phyloP scores from a whole-genome alignment of 2,113 vertebrate species.

The Oncorhynchus clarkii region DNA sequence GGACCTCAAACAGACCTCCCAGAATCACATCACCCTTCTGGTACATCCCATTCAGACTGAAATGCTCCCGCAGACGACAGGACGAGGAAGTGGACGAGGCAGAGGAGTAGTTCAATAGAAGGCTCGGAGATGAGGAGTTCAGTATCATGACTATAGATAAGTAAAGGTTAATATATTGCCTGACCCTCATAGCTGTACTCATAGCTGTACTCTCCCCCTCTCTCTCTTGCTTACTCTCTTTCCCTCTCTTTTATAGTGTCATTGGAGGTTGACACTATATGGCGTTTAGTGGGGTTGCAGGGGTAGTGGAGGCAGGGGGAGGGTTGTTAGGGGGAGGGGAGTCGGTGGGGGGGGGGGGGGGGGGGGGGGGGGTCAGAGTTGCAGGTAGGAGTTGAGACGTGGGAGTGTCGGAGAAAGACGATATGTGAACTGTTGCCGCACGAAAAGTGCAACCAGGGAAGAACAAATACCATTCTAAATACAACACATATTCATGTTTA shows the following conservation, averaged over 20 bases:
- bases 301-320: too few species aligned
- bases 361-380: too few species aligned
- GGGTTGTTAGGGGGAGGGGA: too few species aligned
- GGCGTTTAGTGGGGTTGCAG: too few species aligned
- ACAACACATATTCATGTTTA: too few species aligned
- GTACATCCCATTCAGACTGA: constrained; percentile 43
- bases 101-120: constrained; percentile 40
- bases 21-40: constrained; percentile 50
- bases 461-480: too few species aligned
- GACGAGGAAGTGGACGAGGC: neutral
- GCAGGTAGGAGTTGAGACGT: too few species aligned
- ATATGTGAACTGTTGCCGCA: too few species aligned
- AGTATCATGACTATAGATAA: constrained; percentile 43
- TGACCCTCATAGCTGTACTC: neutral
- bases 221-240: neutral
- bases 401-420: too few species aligned
- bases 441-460: too few species aligned
- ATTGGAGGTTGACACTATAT: too few species aligned
- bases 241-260: neutral
- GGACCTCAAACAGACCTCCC: constrained; percentile 63
- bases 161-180: neutral
- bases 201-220: neutral
- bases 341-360: too few species aligned
- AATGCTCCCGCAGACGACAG: constrained; percentile 40
- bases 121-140: constrained; percentile 28